A percentile compares a stretch with the other conserved stretches of the same genome.
phyloP scores from a whole-genome alignment of 1,140 invertebrate species.

The Tyrophagus putrescentiae region DNA sequence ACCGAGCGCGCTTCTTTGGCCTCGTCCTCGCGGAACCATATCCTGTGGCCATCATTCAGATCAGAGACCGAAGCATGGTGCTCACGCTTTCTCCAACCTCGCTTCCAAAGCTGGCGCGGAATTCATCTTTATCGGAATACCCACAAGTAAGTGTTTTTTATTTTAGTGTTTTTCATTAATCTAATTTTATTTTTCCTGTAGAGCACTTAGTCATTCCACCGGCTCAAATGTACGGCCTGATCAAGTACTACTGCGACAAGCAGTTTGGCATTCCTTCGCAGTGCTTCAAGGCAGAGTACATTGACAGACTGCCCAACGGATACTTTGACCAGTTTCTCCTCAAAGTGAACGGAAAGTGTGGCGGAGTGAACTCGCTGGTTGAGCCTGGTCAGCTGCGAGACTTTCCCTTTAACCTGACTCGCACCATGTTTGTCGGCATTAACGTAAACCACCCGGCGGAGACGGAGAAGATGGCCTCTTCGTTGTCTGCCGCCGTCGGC shows the following conservation, averaged over 20 bases:
- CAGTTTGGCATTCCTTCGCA: constrained; percentile 59
- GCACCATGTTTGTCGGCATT: constrained; percentile 34
- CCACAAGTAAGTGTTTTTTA: not conserved
- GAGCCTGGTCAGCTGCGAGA: too few relatives aligned
- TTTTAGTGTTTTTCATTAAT: not conserved
- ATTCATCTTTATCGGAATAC: not conserved
- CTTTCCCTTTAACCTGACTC: too few relatives aligned
- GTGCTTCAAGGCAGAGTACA: constrained; percentile 51
- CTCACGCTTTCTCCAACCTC: not conserved
- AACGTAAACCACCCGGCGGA: constrained; percentile 63
- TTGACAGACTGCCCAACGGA: not conserved
- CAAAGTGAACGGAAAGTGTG: constrained; percentile 68
- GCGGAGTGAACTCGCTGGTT: constrained; percentile 63
- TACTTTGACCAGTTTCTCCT: constrained; percentile 51
- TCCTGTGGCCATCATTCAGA: not conserved
- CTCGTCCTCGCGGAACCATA: not conserved
- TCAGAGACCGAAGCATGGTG: not conserved
- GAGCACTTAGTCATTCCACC: too few relatives aligned
- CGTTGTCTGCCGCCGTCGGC: constrained; percentile 52
- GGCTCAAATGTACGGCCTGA: constrained; percentile 23
- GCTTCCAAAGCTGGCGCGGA: not conserved
- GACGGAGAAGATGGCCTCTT: constrained; percentile 54
- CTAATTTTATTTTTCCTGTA: not conserved
- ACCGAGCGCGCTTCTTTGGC: too few relatives aligned
- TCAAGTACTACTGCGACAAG: constrained; percentile 61